Conservation (phyloP, 2,113 vertebrate species). For the Alaudala cheleensis region DNA sequence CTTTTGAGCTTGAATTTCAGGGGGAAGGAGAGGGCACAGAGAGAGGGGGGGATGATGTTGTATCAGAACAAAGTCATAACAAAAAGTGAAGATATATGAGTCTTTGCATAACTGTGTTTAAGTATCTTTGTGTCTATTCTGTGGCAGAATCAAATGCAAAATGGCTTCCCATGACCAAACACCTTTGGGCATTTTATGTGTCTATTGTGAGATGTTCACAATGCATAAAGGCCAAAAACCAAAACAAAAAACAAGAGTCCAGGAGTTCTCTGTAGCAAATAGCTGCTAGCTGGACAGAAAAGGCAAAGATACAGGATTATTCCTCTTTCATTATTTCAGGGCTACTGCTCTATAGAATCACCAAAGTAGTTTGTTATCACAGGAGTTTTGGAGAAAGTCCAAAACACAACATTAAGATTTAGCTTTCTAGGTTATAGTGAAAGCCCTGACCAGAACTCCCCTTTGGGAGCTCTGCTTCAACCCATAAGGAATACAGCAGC, state of each 20-base stretch:
- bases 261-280: background rate
- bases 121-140: background rate
- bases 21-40: background rate
- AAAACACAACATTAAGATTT: background rate
- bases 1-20: background rate
- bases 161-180: background rate
- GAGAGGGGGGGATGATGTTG: background rate
- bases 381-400: background rate
- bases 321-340: background rate
- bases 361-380: background rate
- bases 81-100: background rate
- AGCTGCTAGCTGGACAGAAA: background rate
- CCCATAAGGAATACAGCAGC: background rate
- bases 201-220: background rate
- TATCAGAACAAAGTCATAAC: background rate
- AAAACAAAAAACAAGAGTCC: too few species aligned
- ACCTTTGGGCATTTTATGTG: background rate
- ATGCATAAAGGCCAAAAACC: background rate
- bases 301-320: background rate
- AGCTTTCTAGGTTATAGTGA: background rate
- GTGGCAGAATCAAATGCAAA: background rate
- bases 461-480: background rate
- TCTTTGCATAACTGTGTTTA: background rate
- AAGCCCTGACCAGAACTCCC: background rate
- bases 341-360: background rate